Conservation (phyloP, 2,888 invertebrate genomes). For the Chrysina gloriosa region DNA sequence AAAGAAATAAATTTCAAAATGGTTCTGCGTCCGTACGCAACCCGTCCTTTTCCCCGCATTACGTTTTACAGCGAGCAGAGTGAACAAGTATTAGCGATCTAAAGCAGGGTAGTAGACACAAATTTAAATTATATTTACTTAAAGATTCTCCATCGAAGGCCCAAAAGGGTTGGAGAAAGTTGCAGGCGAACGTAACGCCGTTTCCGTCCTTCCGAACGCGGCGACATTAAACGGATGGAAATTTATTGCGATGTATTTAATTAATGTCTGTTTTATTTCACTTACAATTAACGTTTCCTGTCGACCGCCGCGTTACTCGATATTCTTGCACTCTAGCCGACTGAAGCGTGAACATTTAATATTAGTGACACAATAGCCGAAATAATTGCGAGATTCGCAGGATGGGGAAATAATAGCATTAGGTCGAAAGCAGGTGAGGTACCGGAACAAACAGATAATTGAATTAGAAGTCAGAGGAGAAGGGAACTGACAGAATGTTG, state of each 20-base stretch:
- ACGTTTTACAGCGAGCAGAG: not conserved
- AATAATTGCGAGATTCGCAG: not conserved
- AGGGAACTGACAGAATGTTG: no score
- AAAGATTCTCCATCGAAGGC: slow-evolving; percentile 12
- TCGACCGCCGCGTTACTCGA: not conserved
- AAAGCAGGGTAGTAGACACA: not conserved
- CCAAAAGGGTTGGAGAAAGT: not conserved
- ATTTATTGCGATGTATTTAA: slow-evolving; percentile 29
- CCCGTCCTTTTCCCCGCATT: not conserved
- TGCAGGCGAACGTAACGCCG: no score
- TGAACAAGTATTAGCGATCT: not conserved
- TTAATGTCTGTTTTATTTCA: slow-evolving; percentile 18
- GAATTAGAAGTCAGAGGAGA: no score
- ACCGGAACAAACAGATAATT: no score
- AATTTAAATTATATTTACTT: slow-evolving; percentile 23
- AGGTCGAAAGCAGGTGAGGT: no score
- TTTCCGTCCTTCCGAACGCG: no score
- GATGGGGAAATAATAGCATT: no score
- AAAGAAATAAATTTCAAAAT: slow-evolving; percentile 24
- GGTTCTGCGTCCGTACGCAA: not conserved
- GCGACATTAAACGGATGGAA: not conserved
- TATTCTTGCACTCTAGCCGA: not conserved
- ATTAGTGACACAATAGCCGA: not conserved
- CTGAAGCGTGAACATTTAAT: not conserved
- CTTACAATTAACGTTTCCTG: not conserved